These are phyloP conservation scores for Drosophila littoralis DNA, from an alignment of 1,140 invertebrate genomes.

Conservation along the genomic window DNA sequence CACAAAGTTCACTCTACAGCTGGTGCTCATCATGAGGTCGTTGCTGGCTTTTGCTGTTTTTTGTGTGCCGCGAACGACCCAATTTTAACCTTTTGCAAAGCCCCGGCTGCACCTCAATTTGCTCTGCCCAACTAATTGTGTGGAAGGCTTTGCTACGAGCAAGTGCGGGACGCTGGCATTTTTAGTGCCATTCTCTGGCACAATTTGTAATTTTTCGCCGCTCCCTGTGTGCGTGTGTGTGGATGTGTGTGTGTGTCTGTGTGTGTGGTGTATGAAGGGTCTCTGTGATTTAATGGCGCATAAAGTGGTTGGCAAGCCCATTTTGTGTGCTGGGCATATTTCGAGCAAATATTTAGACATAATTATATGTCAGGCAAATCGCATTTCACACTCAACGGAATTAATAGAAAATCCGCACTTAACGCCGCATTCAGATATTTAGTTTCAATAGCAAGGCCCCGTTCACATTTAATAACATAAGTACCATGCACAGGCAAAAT, in stretches of 20 bases:
- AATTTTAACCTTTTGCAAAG: conserved; percentile 60
- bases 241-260: conserved; percentile 9
- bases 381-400: conserved; percentile 8
- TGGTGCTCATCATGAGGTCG: conserved; percentile 17
- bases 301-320: conserved; percentile 49
- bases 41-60: conserved; percentile 31
- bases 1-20: conserved; percentile 10
- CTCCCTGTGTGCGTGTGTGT: conserved; percentile 21
- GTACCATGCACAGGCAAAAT: neutral
- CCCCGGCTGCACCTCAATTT: conserved; percentile 70
- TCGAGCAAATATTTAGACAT: conserved; percentile 54
- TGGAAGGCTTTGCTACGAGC: conserved; percentile 52
- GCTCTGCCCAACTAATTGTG: conserved; percentile 73
- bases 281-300: conserved; percentile 60
- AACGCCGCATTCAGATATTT: neutral
- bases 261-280: conserved; percentile 12
- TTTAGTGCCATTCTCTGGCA: conserved; percentile 48
- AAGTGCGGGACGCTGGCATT: conserved; percentile 28
- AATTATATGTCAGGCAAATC: conserved; percentile 42
- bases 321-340: conserved; percentile 27
- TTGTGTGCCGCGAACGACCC: conserved; percentile 63
- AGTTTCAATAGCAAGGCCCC: neutral
- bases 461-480: conserved; percentile 1
- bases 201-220: conserved; percentile 48
- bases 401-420: conserved; percentile 15